Conservation (phyloP, 2,113 vertebrate species). For the Setophaga petechia region DNA sequence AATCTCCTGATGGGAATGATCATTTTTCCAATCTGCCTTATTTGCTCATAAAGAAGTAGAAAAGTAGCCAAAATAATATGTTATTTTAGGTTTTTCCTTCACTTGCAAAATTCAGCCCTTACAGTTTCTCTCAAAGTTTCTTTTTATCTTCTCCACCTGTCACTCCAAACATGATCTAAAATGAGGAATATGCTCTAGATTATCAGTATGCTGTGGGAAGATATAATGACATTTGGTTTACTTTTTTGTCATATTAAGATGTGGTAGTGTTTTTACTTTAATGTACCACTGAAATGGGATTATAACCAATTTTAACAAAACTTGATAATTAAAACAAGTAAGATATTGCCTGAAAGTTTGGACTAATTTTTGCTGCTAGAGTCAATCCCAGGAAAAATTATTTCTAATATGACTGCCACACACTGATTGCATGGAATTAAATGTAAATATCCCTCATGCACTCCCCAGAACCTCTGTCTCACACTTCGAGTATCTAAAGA, state of each 20-base stretch:
- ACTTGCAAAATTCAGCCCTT: neutral
- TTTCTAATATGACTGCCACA: neutral
- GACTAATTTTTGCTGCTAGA: neutral
- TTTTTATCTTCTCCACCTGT: neutral
- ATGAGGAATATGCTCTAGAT: neutral
- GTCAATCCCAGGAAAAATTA: neutral
- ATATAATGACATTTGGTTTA: neutral
- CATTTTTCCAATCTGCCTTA: conserved; percentile 29
- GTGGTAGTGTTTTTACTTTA: neutral
- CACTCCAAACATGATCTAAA: neutral
- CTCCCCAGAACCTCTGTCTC: neutral
- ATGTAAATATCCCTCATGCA: neutral
- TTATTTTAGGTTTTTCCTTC: neutral
- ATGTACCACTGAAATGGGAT: neutral
- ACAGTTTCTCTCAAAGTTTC: neutral
- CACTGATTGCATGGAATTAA: neutral
- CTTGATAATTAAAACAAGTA: neutral
- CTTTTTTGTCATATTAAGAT: neutral
- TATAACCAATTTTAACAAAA: neutral
- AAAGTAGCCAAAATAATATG: neutral
- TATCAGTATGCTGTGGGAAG: neutral
- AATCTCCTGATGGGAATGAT: conserved; percentile 29
- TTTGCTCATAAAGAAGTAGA: conserved; percentile 20
- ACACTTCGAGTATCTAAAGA: neutral
- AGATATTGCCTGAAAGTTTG: neutral